Evolutionary conservation across 2,113 vertebrate species (phyloP), one percentile per base, ranked within the genome.

Genomic region (Carassius carassius): DNA sequence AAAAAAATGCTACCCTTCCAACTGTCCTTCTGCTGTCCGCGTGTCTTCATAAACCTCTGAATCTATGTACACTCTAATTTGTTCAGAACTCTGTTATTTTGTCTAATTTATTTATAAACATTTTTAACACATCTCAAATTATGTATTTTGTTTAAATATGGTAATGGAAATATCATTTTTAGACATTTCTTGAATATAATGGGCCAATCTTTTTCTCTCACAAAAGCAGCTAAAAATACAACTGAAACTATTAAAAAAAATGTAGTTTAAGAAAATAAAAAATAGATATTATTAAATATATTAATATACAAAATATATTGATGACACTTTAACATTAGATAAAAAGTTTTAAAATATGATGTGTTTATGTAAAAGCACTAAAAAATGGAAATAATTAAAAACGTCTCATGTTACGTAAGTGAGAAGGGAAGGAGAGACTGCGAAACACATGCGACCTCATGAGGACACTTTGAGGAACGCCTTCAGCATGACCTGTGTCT

Each of bases 41-140:
- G 89, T 65, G 37, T 91, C 90, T 91, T 88, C 88, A 92, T 93
- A 94, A 91, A 93, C 89, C 88, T 89, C 92, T 89, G 90, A 89
- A 91, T 90, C 89, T 86, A 87, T 90, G 29, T 51, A 63, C 25
- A 72, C n/a, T 51, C 88, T 87, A 16, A 29, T 51, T 51, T 29
- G 14, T 51, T 16, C 49, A 51, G 63, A 32, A 67, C 7, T 67
- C 13, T 25, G 62, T 65, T 6, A 65, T 16, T 67, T 35, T 32
- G 49, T 67, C 16, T 25, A 12, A 29, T 65, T 67, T 17, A 35
- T 16, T 67, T 17, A 16, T 17, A 3, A 67, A 67, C 16, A 19
- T 35, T 69, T 69, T n/a, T 9, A 19, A 7, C 3, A 69, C 29
- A 1, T 35, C 16, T 4, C 16, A 35, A 10, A 69, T 35, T 3